These are phyloP conservation scores for Leucoraja ocellata DNA, from an alignment of 2,797 vertebrate species.

Conservation along the genomic window DNA sequence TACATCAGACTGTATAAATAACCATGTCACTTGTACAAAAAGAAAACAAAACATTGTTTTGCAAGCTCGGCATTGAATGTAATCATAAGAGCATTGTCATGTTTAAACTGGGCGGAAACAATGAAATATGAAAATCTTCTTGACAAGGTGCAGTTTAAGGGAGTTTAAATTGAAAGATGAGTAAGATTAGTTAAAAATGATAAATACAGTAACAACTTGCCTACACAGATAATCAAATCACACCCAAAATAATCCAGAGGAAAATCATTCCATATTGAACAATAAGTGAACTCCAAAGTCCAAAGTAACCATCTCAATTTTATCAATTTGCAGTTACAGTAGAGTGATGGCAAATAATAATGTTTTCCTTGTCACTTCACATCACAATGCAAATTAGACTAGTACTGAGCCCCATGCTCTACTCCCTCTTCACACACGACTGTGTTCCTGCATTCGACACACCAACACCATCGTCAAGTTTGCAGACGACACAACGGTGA, in stretches of 20 bases:
- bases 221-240: not conserved
- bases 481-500: too few species aligned
- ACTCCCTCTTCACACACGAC: too few species aligned
- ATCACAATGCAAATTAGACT: too few species aligned
- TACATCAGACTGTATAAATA: not conserved
- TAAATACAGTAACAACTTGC: not conserved
- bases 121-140: not conserved
- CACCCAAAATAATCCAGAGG: not conserved
- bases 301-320: not conserved
- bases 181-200: not conserved
- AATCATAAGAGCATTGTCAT: not conserved
- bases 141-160: not conserved
- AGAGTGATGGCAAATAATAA: not conserved
- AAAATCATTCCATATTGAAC: not conserved
- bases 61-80: not conserved
- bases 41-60: not conserved
- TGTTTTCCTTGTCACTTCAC: not conserved
- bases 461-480: too few species aligned
- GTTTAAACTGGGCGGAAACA: not conserved
- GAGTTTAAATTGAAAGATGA: not conserved
- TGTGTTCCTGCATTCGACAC: too few species aligned
- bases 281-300: not conserved
- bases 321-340: not conserved
- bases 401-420: too few species aligned
- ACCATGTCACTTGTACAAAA: not conserved